phyloP scores from a whole-genome alignment of 2,888 invertebrate species.

The Leptinotarsa tumamoca region DNA sequence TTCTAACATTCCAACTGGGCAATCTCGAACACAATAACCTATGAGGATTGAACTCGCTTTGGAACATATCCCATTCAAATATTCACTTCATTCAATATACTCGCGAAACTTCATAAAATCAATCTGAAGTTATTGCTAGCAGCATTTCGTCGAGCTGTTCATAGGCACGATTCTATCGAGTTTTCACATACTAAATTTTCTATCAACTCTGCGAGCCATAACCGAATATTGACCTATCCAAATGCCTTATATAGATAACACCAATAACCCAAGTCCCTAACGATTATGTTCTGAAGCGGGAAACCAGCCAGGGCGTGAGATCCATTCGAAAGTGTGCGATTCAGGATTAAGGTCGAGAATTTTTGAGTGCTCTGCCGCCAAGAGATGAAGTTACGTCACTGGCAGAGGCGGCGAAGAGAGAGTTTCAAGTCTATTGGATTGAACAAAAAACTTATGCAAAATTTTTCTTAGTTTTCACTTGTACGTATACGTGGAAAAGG shows the following conservation, averaged over 20 bases:
- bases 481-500: no score
- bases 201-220: background rate
- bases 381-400: constrained; percentile 5
- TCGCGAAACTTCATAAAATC: background rate
- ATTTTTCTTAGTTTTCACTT: no score
- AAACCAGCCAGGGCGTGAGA: background rate
- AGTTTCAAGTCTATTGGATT: background rate
- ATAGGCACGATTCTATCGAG: background rate
- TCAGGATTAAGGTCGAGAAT: constrained; percentile 9
- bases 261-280: background rate
- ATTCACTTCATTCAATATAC: no score
- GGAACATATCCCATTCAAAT: no score
- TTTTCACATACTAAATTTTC: constrained; percentile 7
- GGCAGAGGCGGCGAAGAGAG: background rate
- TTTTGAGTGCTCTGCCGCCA: background rate
- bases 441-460: no score
- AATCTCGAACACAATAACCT: no score
- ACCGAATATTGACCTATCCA: background rate
- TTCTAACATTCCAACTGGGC: no score
- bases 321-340: background rate
- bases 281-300: background rate
- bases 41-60: no score
- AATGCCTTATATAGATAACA: background rate
- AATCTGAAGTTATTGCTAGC: background rate
- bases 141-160: background rate